phyloP scores from a whole-genome alignment of 2,113 vertebrate species.

The Chloropsis cyanopogon region DNA sequence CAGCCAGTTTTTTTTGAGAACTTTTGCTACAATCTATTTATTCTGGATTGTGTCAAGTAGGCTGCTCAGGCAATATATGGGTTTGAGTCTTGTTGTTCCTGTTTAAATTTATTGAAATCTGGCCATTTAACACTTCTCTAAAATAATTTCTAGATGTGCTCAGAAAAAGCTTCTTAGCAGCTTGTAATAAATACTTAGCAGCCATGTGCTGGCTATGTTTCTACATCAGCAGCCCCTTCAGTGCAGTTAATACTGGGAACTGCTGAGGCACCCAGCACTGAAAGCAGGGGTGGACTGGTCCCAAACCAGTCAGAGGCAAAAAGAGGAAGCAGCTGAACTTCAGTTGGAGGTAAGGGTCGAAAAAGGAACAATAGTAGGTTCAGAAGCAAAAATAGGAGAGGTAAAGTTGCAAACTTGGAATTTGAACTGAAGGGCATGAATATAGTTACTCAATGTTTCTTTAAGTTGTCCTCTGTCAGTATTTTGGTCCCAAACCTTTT shows the following conservation, averaged over 20 bases:
- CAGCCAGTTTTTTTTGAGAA: background rate
- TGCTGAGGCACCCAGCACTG: background rate
- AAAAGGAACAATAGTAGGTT: background rate
- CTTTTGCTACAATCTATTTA: background rate
- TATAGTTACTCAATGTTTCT: background rate
- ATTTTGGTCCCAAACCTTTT: background rate
- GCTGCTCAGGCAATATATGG: background rate
- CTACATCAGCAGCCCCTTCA: background rate
- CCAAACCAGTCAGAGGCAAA: background rate
- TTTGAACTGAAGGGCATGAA: background rate
- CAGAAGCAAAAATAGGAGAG: background rate
- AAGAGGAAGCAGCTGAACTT: background rate
- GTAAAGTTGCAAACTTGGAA: background rate
- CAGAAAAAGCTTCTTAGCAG: conserved; percentile 37
- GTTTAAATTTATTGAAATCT: conserved; percentile 44
- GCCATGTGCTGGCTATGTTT: background rate
- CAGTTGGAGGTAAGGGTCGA: background rate
- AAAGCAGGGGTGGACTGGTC: background rate
- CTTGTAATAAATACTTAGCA: conserved; percentile 31
- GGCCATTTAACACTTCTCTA: background rate
- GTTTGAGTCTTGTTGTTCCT: background rate
- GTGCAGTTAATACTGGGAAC: background rate
- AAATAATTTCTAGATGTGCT: conserved; percentile 33
- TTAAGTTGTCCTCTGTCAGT: background rate
- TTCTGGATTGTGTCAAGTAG: background rate